These are phyloP conservation scores for Ethmia dodecea DNA, from an alignment of 2,888 invertebrate genomes.

Conservation along the genomic window DNA sequence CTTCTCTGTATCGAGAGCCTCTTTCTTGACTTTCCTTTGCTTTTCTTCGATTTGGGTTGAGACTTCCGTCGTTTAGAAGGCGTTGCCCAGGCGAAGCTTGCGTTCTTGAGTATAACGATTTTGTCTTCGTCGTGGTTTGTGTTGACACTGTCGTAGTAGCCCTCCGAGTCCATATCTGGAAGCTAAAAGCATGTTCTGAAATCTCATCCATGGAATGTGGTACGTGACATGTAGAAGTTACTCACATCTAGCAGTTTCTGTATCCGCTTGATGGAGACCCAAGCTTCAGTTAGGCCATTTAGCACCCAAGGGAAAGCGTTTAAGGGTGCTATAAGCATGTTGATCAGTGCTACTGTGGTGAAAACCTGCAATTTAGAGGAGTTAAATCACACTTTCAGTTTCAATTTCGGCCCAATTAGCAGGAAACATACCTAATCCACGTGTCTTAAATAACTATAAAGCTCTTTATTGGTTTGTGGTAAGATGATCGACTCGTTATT, in stretches of 20 bases:
- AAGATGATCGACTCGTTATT: too few relatives aligned
- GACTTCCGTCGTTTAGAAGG: conserved; percentile 42
- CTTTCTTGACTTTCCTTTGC: conserved; percentile 71
- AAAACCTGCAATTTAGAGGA: conserved; percentile 77
- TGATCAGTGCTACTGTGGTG: conserved; percentile 94
- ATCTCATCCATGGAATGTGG: too few relatives aligned
- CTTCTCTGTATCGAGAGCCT: conserved; percentile 42
- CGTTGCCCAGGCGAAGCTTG: conserved; percentile 79
- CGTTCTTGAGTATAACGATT: conserved; percentile 77
- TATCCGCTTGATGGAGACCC: conserved; percentile 94
- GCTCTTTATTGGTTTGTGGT: too few relatives aligned
- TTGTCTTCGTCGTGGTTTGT: conserved; percentile 72
- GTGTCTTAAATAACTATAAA: too few relatives aligned
- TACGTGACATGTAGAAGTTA: background rate
- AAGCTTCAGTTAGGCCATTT: conserved; percentile 96
- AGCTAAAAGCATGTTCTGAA: conserved; percentile 60
- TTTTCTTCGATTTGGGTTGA: conserved; percentile 47
- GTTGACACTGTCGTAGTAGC: conserved; percentile 78
- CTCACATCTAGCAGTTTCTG: conserved; percentile 86
- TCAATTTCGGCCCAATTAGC: too few relatives aligned
- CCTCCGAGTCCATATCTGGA: conserved; percentile 78
- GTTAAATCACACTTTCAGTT: too few relatives aligned
- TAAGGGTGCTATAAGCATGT: conserved; percentile 96
- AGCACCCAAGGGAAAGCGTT: conserved; percentile 99
- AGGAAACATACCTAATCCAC: too few relatives aligned